These are phyloP conservation scores for Pammene fasciana DNA, from an alignment of 2,888 invertebrate genomes.

Conservation along the genomic window DNA sequence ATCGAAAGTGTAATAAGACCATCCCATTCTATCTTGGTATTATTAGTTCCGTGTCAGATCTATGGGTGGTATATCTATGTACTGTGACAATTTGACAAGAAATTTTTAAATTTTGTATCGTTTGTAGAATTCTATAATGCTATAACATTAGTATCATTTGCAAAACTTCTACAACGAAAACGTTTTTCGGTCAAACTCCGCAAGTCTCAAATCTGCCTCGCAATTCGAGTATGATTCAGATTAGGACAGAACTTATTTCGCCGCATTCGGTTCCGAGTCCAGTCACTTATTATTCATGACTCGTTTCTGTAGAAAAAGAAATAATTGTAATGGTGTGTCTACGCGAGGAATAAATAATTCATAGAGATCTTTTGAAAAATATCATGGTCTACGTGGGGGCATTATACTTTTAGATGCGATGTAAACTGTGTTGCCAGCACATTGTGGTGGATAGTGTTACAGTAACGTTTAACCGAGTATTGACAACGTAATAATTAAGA, in stretches of 20 bases:
- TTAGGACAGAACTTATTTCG: conserved; percentile 35
- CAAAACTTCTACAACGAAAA: too few relatives aligned
- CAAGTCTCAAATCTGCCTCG: not conserved
- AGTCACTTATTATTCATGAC: conserved; percentile 67
- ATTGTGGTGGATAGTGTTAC: conserved; percentile 30
- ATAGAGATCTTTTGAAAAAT: conserved; percentile 77
- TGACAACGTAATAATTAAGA: conserved; percentile 24
- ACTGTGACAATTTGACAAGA: not conserved
- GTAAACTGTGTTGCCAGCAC: conserved; percentile 52
- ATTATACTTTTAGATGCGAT: conserved; percentile 76
- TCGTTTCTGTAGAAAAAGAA: conserved; percentile 72
- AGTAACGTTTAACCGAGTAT: conserved; percentile 18
- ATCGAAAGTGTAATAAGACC: too few relatives aligned
- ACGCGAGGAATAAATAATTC: conserved; percentile 77
- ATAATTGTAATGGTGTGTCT: conserved; percentile 78
- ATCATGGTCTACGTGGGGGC: conserved; percentile 68
- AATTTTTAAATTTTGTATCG: not conserved
- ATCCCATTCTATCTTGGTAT: too few relatives aligned
- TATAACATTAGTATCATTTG: not conserved
- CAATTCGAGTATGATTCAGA: conserved; percentile 30
- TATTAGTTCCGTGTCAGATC: too few relatives aligned
- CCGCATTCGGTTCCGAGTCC: conserved; percentile 49
- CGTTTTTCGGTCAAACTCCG: not conserved
- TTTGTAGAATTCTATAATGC: too few relatives aligned
- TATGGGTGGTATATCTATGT: too few relatives aligned